These are phyloP conservation scores for Pristis pectinata DNA, from an alignment of 2,797 vertebrate genomes.

Conservation along the genomic window DNA sequence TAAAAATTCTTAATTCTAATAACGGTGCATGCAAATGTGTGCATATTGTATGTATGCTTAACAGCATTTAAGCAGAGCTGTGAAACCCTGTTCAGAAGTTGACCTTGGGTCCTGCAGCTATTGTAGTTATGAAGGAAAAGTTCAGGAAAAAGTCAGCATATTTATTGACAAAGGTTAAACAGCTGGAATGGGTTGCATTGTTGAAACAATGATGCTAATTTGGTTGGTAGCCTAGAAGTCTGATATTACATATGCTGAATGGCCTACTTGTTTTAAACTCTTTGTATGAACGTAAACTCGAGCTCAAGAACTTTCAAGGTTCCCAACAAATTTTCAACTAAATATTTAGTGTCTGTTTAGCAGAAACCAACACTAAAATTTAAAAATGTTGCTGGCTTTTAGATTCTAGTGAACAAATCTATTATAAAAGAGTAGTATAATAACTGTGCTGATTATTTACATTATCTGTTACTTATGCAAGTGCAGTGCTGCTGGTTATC, in stretches of 20 bases:
- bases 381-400: background rate
- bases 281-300: too few species aligned
- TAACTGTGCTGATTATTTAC: background rate
- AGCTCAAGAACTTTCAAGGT: background rate
- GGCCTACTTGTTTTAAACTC: too few species aligned
- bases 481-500: background rate
- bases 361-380: too few species aligned
- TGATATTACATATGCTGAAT: too few species aligned
- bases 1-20: too few species aligned
- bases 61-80: background rate
- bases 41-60: background rate
- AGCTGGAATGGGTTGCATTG: background rate
- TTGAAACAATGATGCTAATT: background rate
- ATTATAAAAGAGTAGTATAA: too few species aligned
- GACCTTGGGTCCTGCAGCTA: background rate
- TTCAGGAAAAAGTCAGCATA: background rate
- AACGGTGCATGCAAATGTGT: background rate
- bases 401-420: background rate
- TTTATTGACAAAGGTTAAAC: too few species aligned
- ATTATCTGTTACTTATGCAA: background rate
- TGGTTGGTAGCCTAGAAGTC: background rate
- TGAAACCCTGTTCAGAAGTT: background rate
- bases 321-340: background rate
- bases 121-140: background rate
- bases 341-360: background rate